phyloP scores from a whole-genome alignment of 2,888 invertebrate species.

The Rotaria sp. region DNA sequence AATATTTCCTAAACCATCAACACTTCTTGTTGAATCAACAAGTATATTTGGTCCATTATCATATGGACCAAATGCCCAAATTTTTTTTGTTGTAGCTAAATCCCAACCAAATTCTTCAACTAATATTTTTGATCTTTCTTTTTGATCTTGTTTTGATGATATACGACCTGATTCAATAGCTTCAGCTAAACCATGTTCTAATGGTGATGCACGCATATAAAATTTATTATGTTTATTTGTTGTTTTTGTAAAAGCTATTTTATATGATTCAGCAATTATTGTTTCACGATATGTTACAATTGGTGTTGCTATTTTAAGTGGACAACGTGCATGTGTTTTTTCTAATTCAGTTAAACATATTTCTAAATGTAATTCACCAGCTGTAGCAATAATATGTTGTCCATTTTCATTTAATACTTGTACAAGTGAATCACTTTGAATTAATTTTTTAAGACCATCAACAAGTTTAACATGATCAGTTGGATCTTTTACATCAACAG shows the following conservation, averaged over 20 bases:
- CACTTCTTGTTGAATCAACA: conserved; percentile 43
- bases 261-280: conserved; percentile 41
- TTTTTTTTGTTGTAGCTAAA: conserved; percentile 41
- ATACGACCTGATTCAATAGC: conserved; percentile 42
- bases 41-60: conserved; percentile 43
- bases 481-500: conserved; percentile 42
- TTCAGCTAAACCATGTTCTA: conserved; percentile 42
- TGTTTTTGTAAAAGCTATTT: conserved; percentile 43
- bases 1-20: conserved; percentile 43
- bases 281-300: conserved; percentile 44
- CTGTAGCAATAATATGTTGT: conserved; percentile 43
- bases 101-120: conserved; percentile 42
- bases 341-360: conserved; percentile 44
- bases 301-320: conserved; percentile 42
- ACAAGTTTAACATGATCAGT: conserved; percentile 43
- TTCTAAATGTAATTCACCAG: conserved; percentile 45
- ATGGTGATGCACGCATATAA: conserved; percentile 42
- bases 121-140: conserved; percentile 41
- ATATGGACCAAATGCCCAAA: conserved; percentile 45
- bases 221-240: conserved; percentile 44
- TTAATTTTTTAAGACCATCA: conserved; percentile 43
- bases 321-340: conserved; percentile 42
- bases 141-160: neutral
- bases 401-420: conserved; percentile 42
- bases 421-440: conserved; percentile 44